phyloP scores from a whole-genome alignment of 2,888 invertebrate species.

The Lampropteryx suffumata region DNA sequence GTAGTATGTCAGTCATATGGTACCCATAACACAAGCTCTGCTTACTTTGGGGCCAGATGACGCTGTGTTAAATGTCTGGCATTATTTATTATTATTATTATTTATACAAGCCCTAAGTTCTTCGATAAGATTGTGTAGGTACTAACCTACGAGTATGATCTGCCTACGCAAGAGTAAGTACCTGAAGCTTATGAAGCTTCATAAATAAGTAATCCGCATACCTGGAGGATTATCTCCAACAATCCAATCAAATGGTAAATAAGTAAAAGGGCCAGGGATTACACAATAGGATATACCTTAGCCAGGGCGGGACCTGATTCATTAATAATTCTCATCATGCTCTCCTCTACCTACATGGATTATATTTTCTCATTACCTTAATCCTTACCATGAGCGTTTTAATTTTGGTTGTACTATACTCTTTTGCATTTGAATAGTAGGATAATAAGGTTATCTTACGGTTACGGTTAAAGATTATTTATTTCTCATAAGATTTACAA shows the following conservation, averaged over 20 bases:
- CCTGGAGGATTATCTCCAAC: constrained; percentile 34
- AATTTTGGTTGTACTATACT: constrained; percentile 49
- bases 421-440: constrained; percentile 30
- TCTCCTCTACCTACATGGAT: constrained; percentile 35
- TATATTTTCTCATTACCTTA: constrained; percentile 53
- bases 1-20: too few relatives aligned
- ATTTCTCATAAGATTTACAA: too few relatives aligned
- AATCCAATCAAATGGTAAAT: constrained; percentile 39
- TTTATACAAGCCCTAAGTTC: too few relatives aligned
- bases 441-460: too few relatives aligned
- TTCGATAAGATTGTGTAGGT: too few relatives aligned
- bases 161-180: background rate
- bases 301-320: constrained; percentile 28
- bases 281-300: constrained; percentile 32
- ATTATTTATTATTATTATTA: too few relatives aligned
- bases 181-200: constrained; percentile 14
- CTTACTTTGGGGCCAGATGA: too few relatives aligned
- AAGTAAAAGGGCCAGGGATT: constrained; percentile 37
- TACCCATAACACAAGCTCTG: too few relatives aligned
- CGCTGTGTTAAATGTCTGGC: too few relatives aligned
- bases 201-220: constrained; percentile 32
- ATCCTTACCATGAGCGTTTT: constrained; percentile 50
- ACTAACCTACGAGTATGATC: background rate
- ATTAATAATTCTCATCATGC: constrained; percentile 51
- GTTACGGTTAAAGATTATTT: too few relatives aligned